A percentile compares a stretch with the other conserved stretches of the same genome.
phyloP scores from a whole-genome alignment of 35 echinoderm and acorn worm genomes.

The Chiridota heheva region DNA sequence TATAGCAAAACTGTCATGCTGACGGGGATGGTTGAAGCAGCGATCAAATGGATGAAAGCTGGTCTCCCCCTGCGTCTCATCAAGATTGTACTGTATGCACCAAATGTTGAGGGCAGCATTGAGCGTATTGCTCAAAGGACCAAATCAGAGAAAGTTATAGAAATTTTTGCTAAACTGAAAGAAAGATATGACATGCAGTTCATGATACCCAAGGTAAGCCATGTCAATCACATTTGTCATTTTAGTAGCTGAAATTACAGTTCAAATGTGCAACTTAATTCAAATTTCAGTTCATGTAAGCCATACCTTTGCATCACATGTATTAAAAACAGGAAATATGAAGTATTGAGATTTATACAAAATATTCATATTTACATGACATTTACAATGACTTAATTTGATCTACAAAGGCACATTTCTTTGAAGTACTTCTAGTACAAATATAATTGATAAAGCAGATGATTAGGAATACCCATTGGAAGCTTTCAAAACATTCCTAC shows the following conservation, averaged over 20 bases:
- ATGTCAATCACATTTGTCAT: neutral
- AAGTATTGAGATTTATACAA: too few species aligned
- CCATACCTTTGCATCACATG: too few species aligned
- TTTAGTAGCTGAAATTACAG: neutral
- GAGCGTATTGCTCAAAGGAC: neutral
- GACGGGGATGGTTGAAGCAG: slow-evolving; percentile 76
- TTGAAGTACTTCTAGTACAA: too few species aligned
- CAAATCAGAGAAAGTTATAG: slow-evolving; percentile 20
- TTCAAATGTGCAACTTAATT: too few species aligned
- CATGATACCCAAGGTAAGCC: slow-evolving; percentile 78
- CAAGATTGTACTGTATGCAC: slow-evolving; percentile 85
- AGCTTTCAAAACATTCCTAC: too few species aligned
- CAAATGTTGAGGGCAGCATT: slow-evolving; percentile 19
- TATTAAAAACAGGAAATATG: too few species aligned
- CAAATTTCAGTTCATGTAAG: too few species aligned
- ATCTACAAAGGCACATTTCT: too few species aligned
- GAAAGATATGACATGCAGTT: slow-evolving; percentile 79
- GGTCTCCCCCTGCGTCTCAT: slow-evolving; percentile 81
- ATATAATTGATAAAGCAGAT: too few species aligned
- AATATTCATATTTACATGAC: too few species aligned
- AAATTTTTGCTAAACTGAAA: slow-evolving; percentile 69
- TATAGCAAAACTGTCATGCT: slow-evolving; percentile 65
- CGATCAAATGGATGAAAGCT: slow-evolving; percentile 95
- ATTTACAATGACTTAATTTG: too few species aligned
- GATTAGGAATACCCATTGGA: too few species aligned